A percentile compares a stretch with the other conserved stretches of the same genome.
Evolutionary conservation across 2,797 vertebrate genomes (phyloP).

Genomic region (Crenuchus spilurus): DNA sequence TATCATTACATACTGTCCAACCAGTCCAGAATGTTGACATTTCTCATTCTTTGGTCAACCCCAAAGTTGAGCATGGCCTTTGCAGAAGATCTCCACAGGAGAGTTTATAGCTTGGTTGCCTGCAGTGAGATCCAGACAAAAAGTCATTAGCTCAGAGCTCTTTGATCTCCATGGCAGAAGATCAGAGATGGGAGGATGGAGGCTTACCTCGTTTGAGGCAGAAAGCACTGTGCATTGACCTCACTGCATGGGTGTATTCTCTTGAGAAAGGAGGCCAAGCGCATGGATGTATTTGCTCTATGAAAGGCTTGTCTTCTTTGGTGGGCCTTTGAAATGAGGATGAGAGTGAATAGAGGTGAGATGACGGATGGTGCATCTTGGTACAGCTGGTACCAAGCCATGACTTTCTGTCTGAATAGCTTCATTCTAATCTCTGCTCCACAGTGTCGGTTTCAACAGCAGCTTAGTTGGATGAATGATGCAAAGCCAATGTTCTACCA

Average conservation of each 20-base stretch:
- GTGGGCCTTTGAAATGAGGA: not conserved
- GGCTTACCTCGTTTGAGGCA: conserved; percentile 9
- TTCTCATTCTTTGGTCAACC: not conserved
- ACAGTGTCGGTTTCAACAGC: not conserved
- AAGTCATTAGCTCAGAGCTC: not conserved
- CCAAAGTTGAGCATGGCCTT: not conserved
- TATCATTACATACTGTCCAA: too few species aligned
- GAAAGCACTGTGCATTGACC: conserved; percentile 1
- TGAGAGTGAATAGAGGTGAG: not conserved
- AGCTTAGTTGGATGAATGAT: not conserved
- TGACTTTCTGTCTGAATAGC: not conserved
- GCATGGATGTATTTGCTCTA: not conserved
- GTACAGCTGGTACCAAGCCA: not conserved
- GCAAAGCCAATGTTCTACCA: conserved; percentile 1
- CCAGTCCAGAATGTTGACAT: not conserved
- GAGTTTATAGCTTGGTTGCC: not conserved
- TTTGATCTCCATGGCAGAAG: conserved; percentile 31
- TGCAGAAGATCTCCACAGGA: not conserved
- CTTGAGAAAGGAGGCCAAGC: not conserved
- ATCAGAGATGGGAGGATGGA: conserved; percentile 13
- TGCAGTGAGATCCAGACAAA: conserved; percentile 6
- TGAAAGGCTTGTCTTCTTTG: not conserved
- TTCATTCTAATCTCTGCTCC: not conserved
- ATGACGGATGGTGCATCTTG: not conserved
- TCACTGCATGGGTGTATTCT: not conserved